Percentiles rank a stretch among this genome's conserved stretches.
Evolutionary conservation across 2,113 vertebrate species (phyloP).

Genomic region (Aplodontia rufa): DNA sequence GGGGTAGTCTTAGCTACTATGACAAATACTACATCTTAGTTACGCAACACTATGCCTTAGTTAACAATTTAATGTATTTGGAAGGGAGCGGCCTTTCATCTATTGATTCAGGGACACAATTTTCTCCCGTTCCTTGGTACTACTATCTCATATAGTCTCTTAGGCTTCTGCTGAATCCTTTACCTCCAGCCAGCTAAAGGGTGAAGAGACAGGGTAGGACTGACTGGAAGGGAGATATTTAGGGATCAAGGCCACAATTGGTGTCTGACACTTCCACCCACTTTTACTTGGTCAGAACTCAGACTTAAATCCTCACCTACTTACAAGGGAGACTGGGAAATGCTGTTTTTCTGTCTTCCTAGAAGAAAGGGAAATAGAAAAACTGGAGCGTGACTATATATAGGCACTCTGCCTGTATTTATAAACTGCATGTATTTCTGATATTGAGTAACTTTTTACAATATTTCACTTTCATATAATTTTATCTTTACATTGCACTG

Average conservation of each 20-base stretch:
- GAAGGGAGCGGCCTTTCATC: neutral
- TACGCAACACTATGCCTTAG: neutral
- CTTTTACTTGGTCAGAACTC: neutral
- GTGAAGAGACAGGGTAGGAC: neutral
- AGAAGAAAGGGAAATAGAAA: neutral
- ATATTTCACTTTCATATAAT: conserved; percentile 5
- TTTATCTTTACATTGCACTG: neutral
- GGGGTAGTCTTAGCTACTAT: neutral
- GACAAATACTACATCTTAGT: neutral
- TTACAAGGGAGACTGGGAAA: neutral
- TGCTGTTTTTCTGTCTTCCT: neutral
- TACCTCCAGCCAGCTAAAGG: neutral
- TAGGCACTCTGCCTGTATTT: neutral
- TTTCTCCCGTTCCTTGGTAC: neutral
- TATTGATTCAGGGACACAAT: neutral
- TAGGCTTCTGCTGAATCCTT: neutral
- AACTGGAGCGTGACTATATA: neutral
- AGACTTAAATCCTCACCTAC: neutral
- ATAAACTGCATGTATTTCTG: neutral
- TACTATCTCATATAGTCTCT: neutral
- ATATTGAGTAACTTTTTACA: neutral
- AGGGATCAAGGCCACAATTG: neutral
- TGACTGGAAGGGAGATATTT: neutral
- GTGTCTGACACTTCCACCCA: neutral
- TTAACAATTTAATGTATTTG: neutral